A percentile compares a stretch with the other conserved stretches of the same genome.
These are phyloP conservation scores for Holcopasites calliopsidis DNA, from an alignment of 1,140 invertebrate genomes.

Conservation along the genomic window DNA sequence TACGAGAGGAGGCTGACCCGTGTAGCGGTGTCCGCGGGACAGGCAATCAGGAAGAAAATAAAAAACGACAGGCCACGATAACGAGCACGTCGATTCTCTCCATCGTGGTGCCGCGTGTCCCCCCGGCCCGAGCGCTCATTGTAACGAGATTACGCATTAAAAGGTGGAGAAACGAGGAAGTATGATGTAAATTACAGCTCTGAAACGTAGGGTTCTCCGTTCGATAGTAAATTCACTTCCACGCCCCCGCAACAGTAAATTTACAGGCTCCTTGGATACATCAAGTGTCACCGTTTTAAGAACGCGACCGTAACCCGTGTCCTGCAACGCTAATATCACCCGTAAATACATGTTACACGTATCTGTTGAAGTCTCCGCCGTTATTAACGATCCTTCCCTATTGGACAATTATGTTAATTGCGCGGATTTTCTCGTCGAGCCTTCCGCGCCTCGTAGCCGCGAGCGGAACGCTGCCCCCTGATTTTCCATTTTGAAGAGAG, in stretches of 20 bases:
- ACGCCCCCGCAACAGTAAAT: conserved; percentile 51
- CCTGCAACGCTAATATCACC: conserved; percentile 12
- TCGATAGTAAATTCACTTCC: conserved; percentile 56
- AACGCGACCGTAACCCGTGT: conserved; percentile 5
- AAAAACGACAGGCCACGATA: conserved; percentile 7
- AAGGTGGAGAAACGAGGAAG: conserved; percentile 64
- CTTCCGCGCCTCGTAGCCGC: not conserved
- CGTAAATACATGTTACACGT: conserved; percentile 23
- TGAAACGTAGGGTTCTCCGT: conserved; percentile 29
- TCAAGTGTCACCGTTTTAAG: conserved; percentile 31
- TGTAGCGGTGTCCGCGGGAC: not conserved
- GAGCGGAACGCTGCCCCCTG: not conserved
- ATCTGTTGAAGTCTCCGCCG: conserved; percentile 6
- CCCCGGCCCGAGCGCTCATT: conserved; percentile 32
- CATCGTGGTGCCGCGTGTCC: conserved; percentile 10
- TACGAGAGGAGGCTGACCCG: not conserved
- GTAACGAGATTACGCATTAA: conserved; percentile 60
- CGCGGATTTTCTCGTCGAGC: conserved; percentile 10
- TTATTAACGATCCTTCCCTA: conserved; percentile 1
- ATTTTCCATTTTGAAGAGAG: not conserved
- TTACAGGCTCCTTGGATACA: conserved; percentile 42
- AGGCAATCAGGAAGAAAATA: not conserved
- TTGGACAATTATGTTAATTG: conserved; percentile 4
- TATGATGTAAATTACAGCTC: conserved; percentile 52
- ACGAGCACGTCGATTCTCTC: conserved; percentile 22